phyloP scores from a whole-genome alignment of 2,888 invertebrate genomes.

The Amphipyra berbera region DNA sequence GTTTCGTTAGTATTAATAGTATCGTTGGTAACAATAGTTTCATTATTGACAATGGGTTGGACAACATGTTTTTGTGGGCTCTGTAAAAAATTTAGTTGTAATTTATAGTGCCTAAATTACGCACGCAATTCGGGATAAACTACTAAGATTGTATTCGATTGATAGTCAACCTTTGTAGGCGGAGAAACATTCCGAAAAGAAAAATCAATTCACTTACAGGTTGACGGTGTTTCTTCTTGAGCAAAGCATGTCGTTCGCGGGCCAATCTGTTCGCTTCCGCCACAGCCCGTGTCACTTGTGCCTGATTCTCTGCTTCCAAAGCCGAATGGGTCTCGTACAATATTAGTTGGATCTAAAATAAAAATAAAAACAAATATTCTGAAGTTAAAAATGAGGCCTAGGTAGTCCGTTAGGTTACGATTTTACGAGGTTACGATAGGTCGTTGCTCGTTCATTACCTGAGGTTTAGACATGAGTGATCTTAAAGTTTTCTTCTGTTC shows the following conservation, averaged over 20 bases:
- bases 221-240: slow-evolving; percentile 76
- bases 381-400: background rate
- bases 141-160: background rate
- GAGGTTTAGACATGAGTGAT: slow-evolving; percentile 94
- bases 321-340: slow-evolving; percentile 95
- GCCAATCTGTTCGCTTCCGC: slow-evolving; percentile 93
- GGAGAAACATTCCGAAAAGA: background rate
- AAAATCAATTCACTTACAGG: slow-evolving; percentile 57
- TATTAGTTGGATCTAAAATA: slow-evolving; percentile 92
- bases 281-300: slow-evolving; percentile 92
- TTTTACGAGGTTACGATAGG: too few species aligned
- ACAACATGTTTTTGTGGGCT: slow-evolving; percentile 73
- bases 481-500: slow-evolving; percentile 94
- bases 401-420: too few species aligned
- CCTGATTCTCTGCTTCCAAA: slow-evolving; percentile 93
- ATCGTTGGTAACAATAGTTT: slow-evolving; percentile 47
- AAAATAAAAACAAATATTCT: background rate
- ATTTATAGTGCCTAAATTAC: background rate
- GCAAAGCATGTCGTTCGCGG: slow-evolving; percentile 91
- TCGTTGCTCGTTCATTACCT: slow-evolving; percentile 80
- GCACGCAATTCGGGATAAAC: background rate
- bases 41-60: slow-evolving; percentile 6
- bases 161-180: background rate
- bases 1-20: slow-evolving; percentile 59
- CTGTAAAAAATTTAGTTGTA: slow-evolving; percentile 55